Evolutionary conservation across 2,113 vertebrate species (phyloP).

Genomic region (Pluvialis apricaria): DNA sequence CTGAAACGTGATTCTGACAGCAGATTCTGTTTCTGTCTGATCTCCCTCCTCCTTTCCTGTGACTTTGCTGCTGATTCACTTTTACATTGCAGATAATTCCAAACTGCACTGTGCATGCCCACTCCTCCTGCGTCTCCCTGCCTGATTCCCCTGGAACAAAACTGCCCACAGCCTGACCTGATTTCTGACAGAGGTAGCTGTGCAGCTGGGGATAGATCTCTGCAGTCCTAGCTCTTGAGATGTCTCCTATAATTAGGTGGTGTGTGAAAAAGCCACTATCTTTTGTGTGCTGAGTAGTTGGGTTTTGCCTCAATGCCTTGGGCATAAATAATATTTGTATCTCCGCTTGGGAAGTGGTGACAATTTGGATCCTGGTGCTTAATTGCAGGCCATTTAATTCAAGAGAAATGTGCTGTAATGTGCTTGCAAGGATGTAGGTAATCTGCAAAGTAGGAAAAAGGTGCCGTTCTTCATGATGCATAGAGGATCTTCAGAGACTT

Average conservation of each 20-base stretch:
- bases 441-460: neutral
- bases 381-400: neutral
- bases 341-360: neutral
- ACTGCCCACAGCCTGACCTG: conserved; percentile 40
- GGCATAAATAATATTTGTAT: conserved; percentile 28
- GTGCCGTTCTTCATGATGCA: neutral
- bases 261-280: neutral
- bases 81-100: neutral
- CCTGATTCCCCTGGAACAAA: neutral
- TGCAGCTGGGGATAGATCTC: neutral
- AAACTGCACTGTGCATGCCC: neutral
- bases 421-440: neutral
- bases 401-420: neutral
- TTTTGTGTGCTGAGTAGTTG: conserved; percentile 11
- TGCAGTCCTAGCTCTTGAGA: neutral
- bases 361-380: neutral
- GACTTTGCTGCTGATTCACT: conserved; percentile 52
- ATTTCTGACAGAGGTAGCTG: conserved; percentile 2
- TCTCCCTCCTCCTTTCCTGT: conserved; percentile 11
- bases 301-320: neutral
- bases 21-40: neutral
- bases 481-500: neutral
- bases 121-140: neutral
- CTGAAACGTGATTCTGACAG: neutral
- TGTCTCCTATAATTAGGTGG: conserved; percentile 40